Percentiles rank a stretch among this genome's conserved stretches.
Evolutionary conservation across 1,140 invertebrate species (phyloP).

Genomic region (Maconellicoccus hirsutus): DNA sequence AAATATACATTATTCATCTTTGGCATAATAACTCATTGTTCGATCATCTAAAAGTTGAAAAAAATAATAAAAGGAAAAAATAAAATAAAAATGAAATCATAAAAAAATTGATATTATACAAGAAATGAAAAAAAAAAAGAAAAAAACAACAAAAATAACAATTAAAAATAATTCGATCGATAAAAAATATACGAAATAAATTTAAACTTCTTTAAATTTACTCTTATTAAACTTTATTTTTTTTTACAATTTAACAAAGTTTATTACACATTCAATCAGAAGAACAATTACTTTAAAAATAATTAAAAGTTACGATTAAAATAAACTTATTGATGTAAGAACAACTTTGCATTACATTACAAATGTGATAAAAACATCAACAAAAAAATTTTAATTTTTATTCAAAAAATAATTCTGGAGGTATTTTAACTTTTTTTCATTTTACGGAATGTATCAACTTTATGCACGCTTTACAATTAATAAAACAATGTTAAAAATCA

Average conservation of each 20-base stretch:
- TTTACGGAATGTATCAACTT: background rate
- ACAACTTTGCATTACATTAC: background rate
- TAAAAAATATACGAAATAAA: slow-evolving; percentile 12
- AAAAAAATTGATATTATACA: background rate
- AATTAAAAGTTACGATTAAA: slow-evolving; percentile 22
- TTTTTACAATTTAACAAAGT: background rate
- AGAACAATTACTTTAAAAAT: slow-evolving; percentile 13
- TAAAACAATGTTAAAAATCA: background rate
- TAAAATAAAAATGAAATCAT: slow-evolving; percentile 5
- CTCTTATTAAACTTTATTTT: slow-evolving; percentile 13
- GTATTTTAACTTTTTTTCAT: background rate
- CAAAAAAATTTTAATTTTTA: too few relatives aligned
- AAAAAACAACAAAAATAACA: slow-evolving; percentile 7
- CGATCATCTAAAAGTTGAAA: slow-evolving; percentile 6
- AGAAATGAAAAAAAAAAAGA: slow-evolving; percentile 8
- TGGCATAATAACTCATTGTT: background rate
- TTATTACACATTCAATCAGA: background rate
- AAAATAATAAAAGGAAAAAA: background rate
- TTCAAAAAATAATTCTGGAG: background rate
- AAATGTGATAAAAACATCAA: background rate
- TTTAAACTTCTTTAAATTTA: slow-evolving; percentile 3
- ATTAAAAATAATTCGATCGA: slow-evolving; percentile 11
- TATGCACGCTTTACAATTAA: background rate
- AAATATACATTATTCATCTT: background rate
- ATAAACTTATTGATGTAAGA: slow-evolving; percentile 10